A percentile compares a stretch with the other conserved stretches of the same genome.
These are phyloP conservation scores for Orchesella cincta DNA, from an alignment of 1,140 invertebrate genomes.

Conservation along the genomic window DNA sequence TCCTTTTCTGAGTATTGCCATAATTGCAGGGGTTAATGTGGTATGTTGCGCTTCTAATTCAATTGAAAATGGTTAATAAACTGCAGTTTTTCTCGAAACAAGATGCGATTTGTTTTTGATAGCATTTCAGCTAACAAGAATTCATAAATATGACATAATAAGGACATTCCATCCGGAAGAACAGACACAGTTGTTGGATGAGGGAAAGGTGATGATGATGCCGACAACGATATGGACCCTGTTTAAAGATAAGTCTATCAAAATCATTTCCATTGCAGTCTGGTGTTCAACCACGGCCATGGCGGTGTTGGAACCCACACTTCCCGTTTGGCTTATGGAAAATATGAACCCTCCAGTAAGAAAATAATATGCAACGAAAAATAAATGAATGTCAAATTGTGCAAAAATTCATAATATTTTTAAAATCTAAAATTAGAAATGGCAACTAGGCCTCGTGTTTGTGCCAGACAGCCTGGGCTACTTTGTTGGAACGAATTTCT, in stretches of 20 bases:
- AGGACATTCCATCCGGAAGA: background rate
- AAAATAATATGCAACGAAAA: too few relatives aligned
- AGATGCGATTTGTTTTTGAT: background rate
- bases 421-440: constrained; percentile 59
- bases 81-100: too few relatives aligned
- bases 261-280: constrained; percentile 53
- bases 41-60: constrained; percentile 49
- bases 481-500: constrained; percentile 76
- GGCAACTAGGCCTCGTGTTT: constrained; percentile 78
- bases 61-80: background rate
- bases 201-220: background rate
- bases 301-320: constrained; percentile 76
- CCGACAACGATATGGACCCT: constrained; percentile 32
- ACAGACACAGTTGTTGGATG: constrained; percentile 10
- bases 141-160: constrained; percentile 7
- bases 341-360: constrained; percentile 72
- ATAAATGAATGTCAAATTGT: background rate
- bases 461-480: constrained; percentile 81
- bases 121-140: background rate
- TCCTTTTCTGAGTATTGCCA: constrained; percentile 70
- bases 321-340: constrained; percentile 78
- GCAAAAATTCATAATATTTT: background rate
- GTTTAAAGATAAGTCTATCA: constrained; percentile 43
- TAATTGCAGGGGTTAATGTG: constrained; percentile 61
- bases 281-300: constrained; percentile 73